Evolutionary conservation across 2,888 invertebrate species (phyloP), one percentile per base, ranked within the genome.

Genomic region (Ischnus inquisitorius): DNA sequence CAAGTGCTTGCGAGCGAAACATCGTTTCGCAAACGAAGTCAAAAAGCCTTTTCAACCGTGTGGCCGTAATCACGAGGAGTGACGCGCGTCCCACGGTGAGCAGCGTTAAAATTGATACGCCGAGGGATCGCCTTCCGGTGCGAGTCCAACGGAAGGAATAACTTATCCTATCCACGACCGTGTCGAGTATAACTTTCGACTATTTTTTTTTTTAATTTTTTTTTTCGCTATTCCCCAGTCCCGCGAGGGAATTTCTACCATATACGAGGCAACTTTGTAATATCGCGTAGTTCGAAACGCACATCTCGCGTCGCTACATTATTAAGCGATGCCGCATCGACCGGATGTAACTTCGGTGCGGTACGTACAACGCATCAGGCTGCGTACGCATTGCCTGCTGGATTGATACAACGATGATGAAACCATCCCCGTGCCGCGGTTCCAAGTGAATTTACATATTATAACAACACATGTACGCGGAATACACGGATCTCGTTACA

Each of bases 351-450:
- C 68, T 51, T 34, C 64, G 8, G 34, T 71, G 22, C 14, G 28
- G 28, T 41, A 62, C 46, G 6, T 57, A 34, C 34, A 65, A 16
- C 39, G 16, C n/a, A 16, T 2, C 34, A n/a, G 3, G 3, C 41
- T 16, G 16, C 16, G 16, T 76, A n/a, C 25, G 10, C 75, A 46
- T 43, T 60, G 25, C 12, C 34, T n/a, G 48, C 12, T 39, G 68
- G n/a, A 68, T 83, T 77, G 76, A 83, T 74, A 68, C 72, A 79
- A 72, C 76, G 80, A 41, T 67, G 64, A 80, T 69, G 74, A 78
- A 68, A 81, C 80, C 48, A 51, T 72, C 51, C 46, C 77, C 28
- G 39, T 46, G 39, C 51, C 72, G 60, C 72, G 71, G 71, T 28
- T 60, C 60, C 14, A 46, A 57, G 67, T 46, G 19, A 41, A 16